Conservation (phyloP, 1,140 invertebrate species). For the Bombus confusus region DNA sequence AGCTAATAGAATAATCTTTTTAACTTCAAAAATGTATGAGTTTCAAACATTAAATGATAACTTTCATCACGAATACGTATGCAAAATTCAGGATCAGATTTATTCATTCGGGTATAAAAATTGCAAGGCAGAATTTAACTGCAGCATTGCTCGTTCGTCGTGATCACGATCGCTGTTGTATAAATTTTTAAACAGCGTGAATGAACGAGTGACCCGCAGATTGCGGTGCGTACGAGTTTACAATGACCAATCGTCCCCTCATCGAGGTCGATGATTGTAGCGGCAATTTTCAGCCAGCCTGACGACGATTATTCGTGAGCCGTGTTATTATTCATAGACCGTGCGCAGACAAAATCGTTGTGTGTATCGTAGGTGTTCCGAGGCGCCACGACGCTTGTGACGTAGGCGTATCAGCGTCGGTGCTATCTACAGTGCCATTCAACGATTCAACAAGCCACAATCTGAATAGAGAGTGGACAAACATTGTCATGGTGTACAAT, state of each 20-base stretch:
- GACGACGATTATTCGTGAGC: conserved; percentile 40
- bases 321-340: conserved; percentile 19
- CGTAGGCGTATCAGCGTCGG: conserved; percentile 36
- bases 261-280: neutral
- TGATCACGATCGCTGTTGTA: neutral
- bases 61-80: neutral
- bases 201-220: neutral
- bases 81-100: neutral
- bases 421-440: conserved; percentile 24
- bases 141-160: neutral
- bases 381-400: conserved; percentile 50
- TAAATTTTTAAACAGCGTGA: conserved; percentile 19
- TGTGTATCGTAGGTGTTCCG: conserved; percentile 41
- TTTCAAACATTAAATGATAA: neutral
- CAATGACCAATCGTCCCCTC: conserved; percentile 16
- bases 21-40: neutral
- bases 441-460: conserved; percentile 30
- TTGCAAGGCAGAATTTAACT: neutral
- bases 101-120: neutral
- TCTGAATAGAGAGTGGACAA: conserved; percentile 11
- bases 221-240: neutral
- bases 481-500: conserved; percentile 18
- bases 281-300: conserved; percentile 34
- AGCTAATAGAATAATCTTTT: neutral
- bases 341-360: conserved; percentile 7